A percentile compares a stretch with the other conserved stretches of the same genome.
Evolutionary conservation across 2,797 vertebrate species (phyloP).

Genomic region (Syndactyla subalaris): DNA sequence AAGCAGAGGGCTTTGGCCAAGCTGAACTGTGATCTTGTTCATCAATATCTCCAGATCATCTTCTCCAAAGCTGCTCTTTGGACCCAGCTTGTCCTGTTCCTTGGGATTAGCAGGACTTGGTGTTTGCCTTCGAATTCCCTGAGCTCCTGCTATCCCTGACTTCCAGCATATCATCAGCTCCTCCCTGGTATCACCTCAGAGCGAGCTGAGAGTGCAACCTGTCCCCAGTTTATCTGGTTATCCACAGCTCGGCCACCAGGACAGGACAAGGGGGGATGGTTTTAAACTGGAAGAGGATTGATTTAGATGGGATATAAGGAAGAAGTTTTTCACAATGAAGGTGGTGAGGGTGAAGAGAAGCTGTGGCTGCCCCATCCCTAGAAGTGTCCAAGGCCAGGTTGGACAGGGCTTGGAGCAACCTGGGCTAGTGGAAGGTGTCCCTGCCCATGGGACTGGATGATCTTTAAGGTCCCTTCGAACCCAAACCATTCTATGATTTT

Average conservation of each 20-base stretch:
- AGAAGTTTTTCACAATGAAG: not conserved
- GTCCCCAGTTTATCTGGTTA: not conserved
- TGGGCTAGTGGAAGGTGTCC: accelerated
- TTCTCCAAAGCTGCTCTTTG: not conserved
- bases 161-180: not conserved
- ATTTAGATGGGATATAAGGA: not conserved
- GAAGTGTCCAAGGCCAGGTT: accelerated
- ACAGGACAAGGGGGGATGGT: not conserved
- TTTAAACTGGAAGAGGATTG: not conserved
- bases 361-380: not conserved
- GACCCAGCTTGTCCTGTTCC: not conserved
- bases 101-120: not conserved
- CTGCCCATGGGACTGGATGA: not conserved
- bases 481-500: not conserved
- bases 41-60: not conserved
- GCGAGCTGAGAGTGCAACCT: not conserved
- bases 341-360: not conserved
- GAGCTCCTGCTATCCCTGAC: not conserved
- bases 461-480: not conserved
- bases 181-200: not conserved
- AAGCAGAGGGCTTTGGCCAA: not conserved
- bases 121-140: not conserved
- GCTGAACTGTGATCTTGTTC: no score
- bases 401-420: accelerated
- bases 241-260: no score